Conservation (phyloP, 2,113 vertebrate species). For the Thinocorus orbignyianus region DNA sequence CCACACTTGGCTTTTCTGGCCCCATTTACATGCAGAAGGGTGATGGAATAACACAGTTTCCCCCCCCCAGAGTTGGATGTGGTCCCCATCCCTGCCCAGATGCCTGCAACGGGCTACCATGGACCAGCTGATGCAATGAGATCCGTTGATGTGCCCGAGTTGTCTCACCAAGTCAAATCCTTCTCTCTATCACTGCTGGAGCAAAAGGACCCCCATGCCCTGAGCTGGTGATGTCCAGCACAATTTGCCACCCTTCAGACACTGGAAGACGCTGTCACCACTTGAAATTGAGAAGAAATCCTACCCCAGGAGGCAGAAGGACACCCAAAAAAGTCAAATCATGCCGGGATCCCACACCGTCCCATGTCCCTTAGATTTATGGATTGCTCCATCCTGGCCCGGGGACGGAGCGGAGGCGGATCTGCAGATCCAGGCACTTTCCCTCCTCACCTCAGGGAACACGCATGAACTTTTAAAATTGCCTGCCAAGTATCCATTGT, state of each 20-base stretch:
- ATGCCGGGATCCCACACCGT: rapidly evolving
- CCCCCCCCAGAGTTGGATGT: not conserved
- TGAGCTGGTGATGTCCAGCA: not conserved
- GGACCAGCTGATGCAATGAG: not conserved
- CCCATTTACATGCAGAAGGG: rapidly evolving
- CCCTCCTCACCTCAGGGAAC: not conserved
- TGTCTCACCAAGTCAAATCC: not conserved
- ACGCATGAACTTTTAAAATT: not conserved
- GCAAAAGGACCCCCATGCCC: not conserved
- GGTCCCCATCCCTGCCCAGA: not conserved
- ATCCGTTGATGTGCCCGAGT: rapidly evolving
- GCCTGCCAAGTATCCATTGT: conserved; percentile 2
- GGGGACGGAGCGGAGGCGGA: not conserved
- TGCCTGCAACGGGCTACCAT: not conserved
- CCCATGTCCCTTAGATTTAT: not conserved
- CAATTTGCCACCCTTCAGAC: not conserved
- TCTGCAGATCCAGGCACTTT: not conserved
- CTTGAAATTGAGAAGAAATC: not conserved
- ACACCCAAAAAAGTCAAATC: not conserved
- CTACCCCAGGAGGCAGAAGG: not conserved
- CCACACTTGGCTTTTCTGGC: not conserved
- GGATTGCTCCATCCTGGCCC: not conserved
- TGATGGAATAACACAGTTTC: not conserved
- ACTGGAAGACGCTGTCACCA: rapidly evolving
- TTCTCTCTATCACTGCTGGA: not conserved